Percentiles rank a stretch among this genome's conserved stretches.
Conservation (phyloP, 2,888 invertebrate species). For the Lycaena phlaeas region DNA sequence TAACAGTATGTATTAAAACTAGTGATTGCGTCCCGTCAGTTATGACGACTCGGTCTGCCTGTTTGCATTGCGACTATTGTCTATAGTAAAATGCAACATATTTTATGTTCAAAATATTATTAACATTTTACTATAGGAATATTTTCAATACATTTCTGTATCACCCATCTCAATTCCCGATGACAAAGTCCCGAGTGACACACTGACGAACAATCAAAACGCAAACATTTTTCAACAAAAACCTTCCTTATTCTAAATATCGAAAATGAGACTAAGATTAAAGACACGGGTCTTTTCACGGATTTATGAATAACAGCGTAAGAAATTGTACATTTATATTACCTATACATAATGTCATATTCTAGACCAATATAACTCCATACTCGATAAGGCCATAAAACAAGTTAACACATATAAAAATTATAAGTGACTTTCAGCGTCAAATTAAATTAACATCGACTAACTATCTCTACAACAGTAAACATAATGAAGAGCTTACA, state of each 20-base stretch:
- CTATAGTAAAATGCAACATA: too few species aligned
- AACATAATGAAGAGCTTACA: background rate
- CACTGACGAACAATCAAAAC: background rate
- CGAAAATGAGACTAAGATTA: slow-evolving; percentile 18
- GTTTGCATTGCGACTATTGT: too few species aligned
- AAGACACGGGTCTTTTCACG: slow-evolving; percentile 7
- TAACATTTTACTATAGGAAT: too few species aligned
- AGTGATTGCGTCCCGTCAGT: slow-evolving; percentile 32
- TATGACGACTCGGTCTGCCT: slow-evolving; percentile 13
- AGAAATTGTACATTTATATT: slow-evolving; percentile 17
- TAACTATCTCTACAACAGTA: slow-evolving; percentile 9
- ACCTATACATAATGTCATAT: slow-evolving; percentile 9
- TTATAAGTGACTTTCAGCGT: slow-evolving; percentile 24
- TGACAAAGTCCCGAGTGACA: background rate
- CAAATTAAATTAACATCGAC: slow-evolving; percentile 25
- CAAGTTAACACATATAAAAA: slow-evolving; percentile 35
- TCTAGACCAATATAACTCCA: slow-evolving; percentile 10
- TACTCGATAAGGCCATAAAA: slow-evolving; percentile 46
- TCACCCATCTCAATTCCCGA: too few species aligned
- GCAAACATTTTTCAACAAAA: slow-evolving; percentile 14
- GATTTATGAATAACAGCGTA: slow-evolving; percentile 15
- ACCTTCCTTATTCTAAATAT: slow-evolving; percentile 18
- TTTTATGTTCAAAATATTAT: too few species aligned
- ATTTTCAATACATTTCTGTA: too few species aligned
- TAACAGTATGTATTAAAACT: slow-evolving; percentile 48